These are phyloP conservation scores for Agrypnus murinus DNA, from an alignment of 2,888 invertebrate species.

Conservation along the genomic window DNA sequence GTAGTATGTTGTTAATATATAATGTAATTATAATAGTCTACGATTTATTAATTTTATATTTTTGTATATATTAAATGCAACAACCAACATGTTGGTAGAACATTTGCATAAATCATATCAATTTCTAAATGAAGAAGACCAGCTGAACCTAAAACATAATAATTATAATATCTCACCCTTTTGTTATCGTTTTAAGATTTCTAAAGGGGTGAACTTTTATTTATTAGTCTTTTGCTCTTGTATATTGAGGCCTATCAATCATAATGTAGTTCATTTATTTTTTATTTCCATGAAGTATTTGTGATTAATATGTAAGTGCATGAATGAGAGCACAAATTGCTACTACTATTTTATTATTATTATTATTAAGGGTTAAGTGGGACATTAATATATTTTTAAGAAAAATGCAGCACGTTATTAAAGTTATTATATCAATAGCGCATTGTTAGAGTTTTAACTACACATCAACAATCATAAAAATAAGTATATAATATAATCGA, in stretches of 20 bases:
- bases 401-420: conserved; percentile 20
- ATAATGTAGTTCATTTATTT: conserved; percentile 10
- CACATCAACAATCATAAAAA: conserved; percentile 5
- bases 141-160: too few species aligned
- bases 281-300: conserved; percentile 32
- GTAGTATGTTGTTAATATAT: conserved; percentile 19
- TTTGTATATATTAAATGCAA: conserved; percentile 48
- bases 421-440: conserved; percentile 4
- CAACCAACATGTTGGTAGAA: conserved; percentile 3
- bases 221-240: conserved; percentile 11
- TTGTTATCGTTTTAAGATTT: background rate
- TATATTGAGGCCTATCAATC: conserved; percentile 27
- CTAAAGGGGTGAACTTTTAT: background rate
- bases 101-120: conserved; percentile 41
- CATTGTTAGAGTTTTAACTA: conserved; percentile 26
- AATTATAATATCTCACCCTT: background rate
- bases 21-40: conserved; percentile 22
- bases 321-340: conserved; percentile 35
- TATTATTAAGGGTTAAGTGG: conserved; percentile 5
- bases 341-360: conserved; percentile 25
- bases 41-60: conserved; percentile 45
- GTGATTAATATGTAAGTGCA: conserved; percentile 33
- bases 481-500: background rate
- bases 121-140: too few species aligned
- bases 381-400: conserved; percentile 30